phyloP scores from a whole-genome alignment of 2,113 vertebrate genomes.

The Lipotes vexillifer region DNA sequence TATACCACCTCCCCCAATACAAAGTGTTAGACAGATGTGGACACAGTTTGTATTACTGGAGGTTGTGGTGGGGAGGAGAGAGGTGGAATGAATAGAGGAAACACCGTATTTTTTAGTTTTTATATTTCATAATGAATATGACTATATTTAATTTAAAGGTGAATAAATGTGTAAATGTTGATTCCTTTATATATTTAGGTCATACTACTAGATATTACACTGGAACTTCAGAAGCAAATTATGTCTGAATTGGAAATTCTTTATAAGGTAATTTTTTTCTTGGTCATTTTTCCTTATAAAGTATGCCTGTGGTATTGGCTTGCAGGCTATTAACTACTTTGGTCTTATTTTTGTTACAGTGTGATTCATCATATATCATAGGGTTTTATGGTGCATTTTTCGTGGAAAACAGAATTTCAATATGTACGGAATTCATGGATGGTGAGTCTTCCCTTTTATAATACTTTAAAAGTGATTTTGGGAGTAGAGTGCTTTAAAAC shows the following conservation, averaged over 20 bases:
- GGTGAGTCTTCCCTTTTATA: conserved; percentile 85
- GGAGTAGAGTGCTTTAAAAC: neutral
- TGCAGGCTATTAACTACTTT: conserved; percentile 49
- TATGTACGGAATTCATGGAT: conserved; percentile 99
- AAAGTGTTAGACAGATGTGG: conserved; percentile 36
- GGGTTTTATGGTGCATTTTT: conserved; percentile 99
- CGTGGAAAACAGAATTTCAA: conserved; percentile 98
- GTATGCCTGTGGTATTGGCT: neutral
- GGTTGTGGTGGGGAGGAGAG: neutral
- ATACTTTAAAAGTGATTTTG: conserved; percentile 47
- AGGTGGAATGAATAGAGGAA: neutral
- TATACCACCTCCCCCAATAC: neutral
- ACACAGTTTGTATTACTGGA: neutral
- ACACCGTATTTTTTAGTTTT: neutral
- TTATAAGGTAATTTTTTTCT: conserved; percentile 90
- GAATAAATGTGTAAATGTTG: conserved; percentile 39
- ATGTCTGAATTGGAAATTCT: conserved; percentile 99
- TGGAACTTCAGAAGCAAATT: conserved; percentile 98
- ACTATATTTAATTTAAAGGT: neutral
- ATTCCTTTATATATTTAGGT: conserved; percentile 82
- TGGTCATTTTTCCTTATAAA: neutral
- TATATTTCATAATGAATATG: conserved; percentile 35
- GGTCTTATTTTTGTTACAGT: conserved; percentile 84
- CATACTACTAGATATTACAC: conserved; percentile 96
- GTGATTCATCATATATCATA: conserved; percentile 98